These are phyloP conservation scores for Cynaeus angustus DNA, from an alignment of 2,888 invertebrate species.

Conservation along the genomic window DNA sequence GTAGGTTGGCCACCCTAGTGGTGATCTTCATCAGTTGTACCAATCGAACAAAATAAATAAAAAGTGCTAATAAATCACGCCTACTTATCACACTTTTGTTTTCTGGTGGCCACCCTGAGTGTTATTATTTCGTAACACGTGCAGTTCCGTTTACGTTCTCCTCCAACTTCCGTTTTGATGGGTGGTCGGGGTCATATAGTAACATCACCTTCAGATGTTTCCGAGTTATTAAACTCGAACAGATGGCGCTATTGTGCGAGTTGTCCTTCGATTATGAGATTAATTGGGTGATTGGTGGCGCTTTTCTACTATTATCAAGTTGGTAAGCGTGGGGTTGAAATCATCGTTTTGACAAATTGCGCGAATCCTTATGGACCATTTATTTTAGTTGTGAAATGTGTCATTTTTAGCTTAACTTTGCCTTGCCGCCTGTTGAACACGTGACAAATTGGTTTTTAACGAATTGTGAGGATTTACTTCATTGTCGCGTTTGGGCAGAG, in stretches of 20 bases:
- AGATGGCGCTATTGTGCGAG: slow-evolving; percentile 31
- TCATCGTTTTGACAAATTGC: slow-evolving; percentile 48
- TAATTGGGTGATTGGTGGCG: slow-evolving; percentile 27
- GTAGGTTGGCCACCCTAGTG: slow-evolving; percentile 43
- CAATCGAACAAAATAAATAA: slow-evolving; percentile 1
- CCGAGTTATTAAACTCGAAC: slow-evolving; percentile 21
- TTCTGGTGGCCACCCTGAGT: neutral
- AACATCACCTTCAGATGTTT: slow-evolving; percentile 18
- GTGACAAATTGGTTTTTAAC: slow-evolving; percentile 49
- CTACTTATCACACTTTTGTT: neutral
- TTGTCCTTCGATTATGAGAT: slow-evolving; percentile 14
- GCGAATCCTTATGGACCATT: slow-evolving; percentile 48
- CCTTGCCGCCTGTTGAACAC: slow-evolving; percentile 54
- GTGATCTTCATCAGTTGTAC: neutral
- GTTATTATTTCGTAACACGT: slow-evolving; percentile 44
- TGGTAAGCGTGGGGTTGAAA: slow-evolving; percentile 13
- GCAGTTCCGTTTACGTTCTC: slow-evolving; percentile 51
- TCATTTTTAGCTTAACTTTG: slow-evolving; percentile 55
- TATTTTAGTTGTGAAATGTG: slow-evolving; percentile 50
- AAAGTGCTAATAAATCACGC: neutral
- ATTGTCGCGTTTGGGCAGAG: neutral
- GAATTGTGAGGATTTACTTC: slow-evolving; percentile 11
- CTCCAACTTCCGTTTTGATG: slow-evolving; percentile 51
- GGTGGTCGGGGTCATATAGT: slow-evolving; percentile 47
- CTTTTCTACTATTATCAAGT: slow-evolving; percentile 5